Base-by-base conservation (phyloP, 2,888 invertebrate species). In the Pherbina coryleti region DNA sequence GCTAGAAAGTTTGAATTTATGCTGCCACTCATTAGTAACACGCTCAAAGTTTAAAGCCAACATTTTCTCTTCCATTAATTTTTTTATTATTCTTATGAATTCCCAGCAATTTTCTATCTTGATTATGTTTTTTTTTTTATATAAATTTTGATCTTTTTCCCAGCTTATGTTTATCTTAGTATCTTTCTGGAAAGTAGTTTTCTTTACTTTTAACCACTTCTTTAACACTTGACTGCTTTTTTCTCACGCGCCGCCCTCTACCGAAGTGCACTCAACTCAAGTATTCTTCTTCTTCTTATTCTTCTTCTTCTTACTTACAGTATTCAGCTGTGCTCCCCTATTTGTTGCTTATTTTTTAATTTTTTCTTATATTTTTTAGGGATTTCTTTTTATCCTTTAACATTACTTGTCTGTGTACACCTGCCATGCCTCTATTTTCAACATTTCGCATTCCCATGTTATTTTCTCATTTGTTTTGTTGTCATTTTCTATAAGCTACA, bases 401-500 rank as follows among this genome's bases (percentile, higher is more conserved):
- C 60, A 25, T 60, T 28, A 14, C 60, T 60, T 60, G 60, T 60
- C 49, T 67, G 28, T 34, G 67, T 17, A 25, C 71, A 55, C 34
- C 71, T 71, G 55, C 71, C 55, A 51, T 28, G 22, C 53, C 17
- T 14, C n/a, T 17, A 49, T 44, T 19, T n/a, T 17, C 49, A 28
- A n/a, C 70, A 28, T 17, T 25, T 51, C 25, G 34, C 31, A 57
- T 57, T 55, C 72, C 37, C 44, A 37, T 72, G 57, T 19, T 44
- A 55, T 60, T 34, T 72, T 37, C 55, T 44, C 34, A 34, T 57
- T 44, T 34, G 57, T 25, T 25, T 72, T 37, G 57, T 37, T 72
- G 70, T 53, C 37, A 44, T 25, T 53, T 28, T 31, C 53, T 71
- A 31, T 49, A 73, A 44, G 37, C 31, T 73, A 44, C 60, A 73